Conservation (phyloP, 2,113 vertebrate species). For the Numida meleagris region DNA sequence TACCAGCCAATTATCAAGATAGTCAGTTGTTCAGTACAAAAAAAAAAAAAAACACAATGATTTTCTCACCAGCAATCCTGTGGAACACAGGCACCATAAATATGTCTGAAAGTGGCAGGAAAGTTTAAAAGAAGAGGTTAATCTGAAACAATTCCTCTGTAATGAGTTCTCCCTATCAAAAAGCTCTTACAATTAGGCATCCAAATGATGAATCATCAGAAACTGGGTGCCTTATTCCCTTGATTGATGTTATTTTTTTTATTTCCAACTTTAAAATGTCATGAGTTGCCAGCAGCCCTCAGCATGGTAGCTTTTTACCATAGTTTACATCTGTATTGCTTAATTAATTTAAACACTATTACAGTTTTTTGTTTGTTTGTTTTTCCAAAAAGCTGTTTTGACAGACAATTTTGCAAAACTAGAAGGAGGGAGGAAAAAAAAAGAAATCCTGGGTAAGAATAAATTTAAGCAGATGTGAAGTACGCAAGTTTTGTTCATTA, state of each 20-base stretch:
- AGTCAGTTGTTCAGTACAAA: neutral
- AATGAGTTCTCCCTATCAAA: neutral
- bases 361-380: neutral
- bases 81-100: neutral
- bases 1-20: neutral
- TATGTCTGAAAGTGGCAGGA: neutral
- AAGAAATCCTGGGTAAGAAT: neutral
- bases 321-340: neutral
- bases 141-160: neutral
- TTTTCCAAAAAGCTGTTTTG: neutral
- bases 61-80: neutral
- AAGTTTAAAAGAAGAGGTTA: neutral
- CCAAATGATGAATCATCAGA: neutral
- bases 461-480: neutral
- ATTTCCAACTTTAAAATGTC: neutral
- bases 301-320: neutral
- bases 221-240: neutral
- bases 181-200: neutral
- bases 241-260: neutral
- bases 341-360: neutral
- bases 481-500: neutral
- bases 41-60: neutral
- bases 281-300: neutral
- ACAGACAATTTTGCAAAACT: neutral
- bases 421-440: neutral